phyloP scores from a whole-genome alignment of 2,888 invertebrate genomes.

The Bedellia somnulentella region DNA sequence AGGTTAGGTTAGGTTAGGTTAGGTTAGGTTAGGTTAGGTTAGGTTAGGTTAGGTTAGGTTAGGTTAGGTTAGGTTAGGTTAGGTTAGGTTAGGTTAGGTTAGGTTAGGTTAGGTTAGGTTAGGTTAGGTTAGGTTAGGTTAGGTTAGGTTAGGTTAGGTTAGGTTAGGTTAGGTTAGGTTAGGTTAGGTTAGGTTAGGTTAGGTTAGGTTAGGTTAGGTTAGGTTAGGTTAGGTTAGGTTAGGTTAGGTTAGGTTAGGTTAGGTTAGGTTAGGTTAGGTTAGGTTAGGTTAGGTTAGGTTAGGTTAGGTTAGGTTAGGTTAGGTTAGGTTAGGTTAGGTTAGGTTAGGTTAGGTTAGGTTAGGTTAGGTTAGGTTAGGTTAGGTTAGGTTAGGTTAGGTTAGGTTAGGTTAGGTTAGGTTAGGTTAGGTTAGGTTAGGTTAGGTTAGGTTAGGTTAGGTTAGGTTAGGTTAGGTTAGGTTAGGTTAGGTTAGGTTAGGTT shows the following conservation, averaged over 20 bases:
- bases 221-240: too few relatives aligned
- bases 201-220: too few relatives aligned
- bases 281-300: neutral
- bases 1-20: too few relatives aligned
- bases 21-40: too few relatives aligned
- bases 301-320: neutral
- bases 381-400: constrained; percentile 5
- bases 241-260: neutral
- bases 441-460: constrained; percentile 6
- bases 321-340: neutral
- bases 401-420: constrained; percentile 5
- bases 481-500: constrained; percentile 6
- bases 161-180: too few relatives aligned
- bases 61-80: too few relatives aligned
- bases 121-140: too few relatives aligned
- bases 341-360: constrained; percentile 1
- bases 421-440: constrained; percentile 9
- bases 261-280: neutral
- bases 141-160: too few relatives aligned
- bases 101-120: too few relatives aligned
- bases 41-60: too few relatives aligned
- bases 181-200: too few relatives aligned
- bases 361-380: constrained; percentile 6
- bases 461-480: constrained; percentile 5
- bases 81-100: too few relatives aligned